Evolutionary conservation across 2,797 vertebrate genomes (phyloP).

Genomic region (Anomalospiza imberbis): DNA sequence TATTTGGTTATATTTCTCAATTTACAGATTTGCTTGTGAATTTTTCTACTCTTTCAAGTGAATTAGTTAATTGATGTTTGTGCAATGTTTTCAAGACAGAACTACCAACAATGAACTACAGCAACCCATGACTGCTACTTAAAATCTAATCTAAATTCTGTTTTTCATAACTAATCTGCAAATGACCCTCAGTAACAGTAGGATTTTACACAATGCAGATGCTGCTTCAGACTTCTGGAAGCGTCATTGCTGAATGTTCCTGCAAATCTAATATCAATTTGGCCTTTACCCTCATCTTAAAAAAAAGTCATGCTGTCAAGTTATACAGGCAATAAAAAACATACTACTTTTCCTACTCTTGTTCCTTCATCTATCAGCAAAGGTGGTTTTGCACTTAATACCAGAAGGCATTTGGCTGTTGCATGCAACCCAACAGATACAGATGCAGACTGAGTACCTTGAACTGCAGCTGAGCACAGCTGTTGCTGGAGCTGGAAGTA

Average conservation of each 20-base stretch:
- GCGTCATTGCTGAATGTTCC: background rate
- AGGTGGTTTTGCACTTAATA: background rate
- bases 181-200: background rate
- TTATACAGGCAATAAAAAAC: background rate
- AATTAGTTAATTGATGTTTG: background rate
- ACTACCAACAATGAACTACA: background rate
- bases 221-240: background rate
- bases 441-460: background rate
- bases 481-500: background rate
- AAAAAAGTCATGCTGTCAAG: background rate
- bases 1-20: background rate
- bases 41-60: background rate
- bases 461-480: background rate
- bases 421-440: background rate
- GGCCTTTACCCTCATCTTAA: background rate
- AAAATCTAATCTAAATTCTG: background rate
- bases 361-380: background rate
- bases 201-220: background rate
- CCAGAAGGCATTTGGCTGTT: background rate
- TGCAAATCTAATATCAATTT: background rate
- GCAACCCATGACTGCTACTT: background rate
- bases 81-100: background rate
- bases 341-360: background rate
- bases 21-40: background rate
- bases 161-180: background rate